Evolutionary conservation across 2,888 invertebrate species (phyloP), one percentile per base, ranked within the genome.

Genomic region (Amaurobius ferox): DNA sequence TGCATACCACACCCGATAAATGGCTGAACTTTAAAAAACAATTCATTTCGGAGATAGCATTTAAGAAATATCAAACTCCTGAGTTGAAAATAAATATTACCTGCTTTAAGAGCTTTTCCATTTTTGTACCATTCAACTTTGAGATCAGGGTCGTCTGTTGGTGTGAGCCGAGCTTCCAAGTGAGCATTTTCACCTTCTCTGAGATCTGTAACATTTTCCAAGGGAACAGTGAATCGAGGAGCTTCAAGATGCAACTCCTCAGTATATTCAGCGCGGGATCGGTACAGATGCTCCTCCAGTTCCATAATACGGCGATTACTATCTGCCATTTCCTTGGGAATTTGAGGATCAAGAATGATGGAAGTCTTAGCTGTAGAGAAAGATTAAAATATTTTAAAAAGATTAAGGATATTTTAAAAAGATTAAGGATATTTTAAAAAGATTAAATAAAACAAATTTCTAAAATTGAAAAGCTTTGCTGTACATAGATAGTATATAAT

Each of bases 91-190:
- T n/a, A n/a, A n/a, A 91, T 89, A 76, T 91, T 91, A 80, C 92
- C 89, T 30, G 89, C 89, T 77, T 90, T 88, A 23, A 90, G 86
- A 7, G 90, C 85, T 71, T 88, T 88, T 87, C 97, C 96, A 91
- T 97, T 97, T 95, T 96, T 96, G 93, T 95, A 97, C 97, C 97
- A 97, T 93, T 97, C 97, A 88, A 97, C 95, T 92, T 95, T 96
- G 35, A 97, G 93, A 90, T 95, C 96, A 32, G 97, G 95, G 93
- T 97, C 97, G 91, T 97, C 97, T 0, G 95, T 96, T 23, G 97
- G 97, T 78, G 94, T 96, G 44, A 97, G 93, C 88, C 96, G 94
- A 30, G 96, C 97, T 88, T 99, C 99, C 92, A 99, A 98, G 91
- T 99, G 98, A 67, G 98, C 98, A 90, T 97, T 96, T 89, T 96